Base-by-base conservation (phyloP, 1,140 invertebrate genomes). In the Drosophila dunni region DNA sequence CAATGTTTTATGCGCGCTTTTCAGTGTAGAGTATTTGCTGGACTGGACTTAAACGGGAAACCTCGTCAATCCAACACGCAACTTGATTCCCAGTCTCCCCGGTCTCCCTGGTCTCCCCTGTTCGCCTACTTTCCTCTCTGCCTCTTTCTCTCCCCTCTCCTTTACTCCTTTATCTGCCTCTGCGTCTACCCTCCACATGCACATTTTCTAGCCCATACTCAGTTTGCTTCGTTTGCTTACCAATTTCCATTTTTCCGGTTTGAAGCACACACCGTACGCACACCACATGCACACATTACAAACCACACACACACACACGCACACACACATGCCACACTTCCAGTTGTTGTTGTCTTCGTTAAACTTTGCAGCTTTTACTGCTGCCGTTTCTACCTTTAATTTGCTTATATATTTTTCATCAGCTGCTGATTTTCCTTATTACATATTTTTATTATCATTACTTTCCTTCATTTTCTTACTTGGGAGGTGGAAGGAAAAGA, bases 221-320 rank as follows among this genome's bases (percentile, higher is more conserved):
- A 68, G 81, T 67, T 74, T 84, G 81, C 77, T 76, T 85, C 75
- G 78, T 70, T 85, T 81, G 78, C 75, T 84, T 79, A 83, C 79
- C 82, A 85, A 81, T 86, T 85, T 86, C 82, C 82, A 85, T 79
- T 85, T 85, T 85, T 86, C 82, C 82, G 82, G 82, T 79, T 85
- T 85, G 79, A 85, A 86, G 82, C 82, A 81, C 75, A 68, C 78
- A 58, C 60, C 65, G 17, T 20, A 20, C 17, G 17, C 17, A 20
- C 17, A 20, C 50, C 50, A 48, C 46, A 63, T 33, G 53, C 29
- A 63, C 74, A 44, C 44, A 67, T 65, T 58, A 53, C 48, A 65
- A 29, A 58, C 48, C 48, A 40, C 33, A 24, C 57, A 42, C 62
- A 38, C 33, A 20, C 57, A 54, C 34, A 44, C 24, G 7, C 57